Evolutionary conservation across 2,888 invertebrate genomes (phyloP).

Genomic region (Dryomyza anilis): DNA sequence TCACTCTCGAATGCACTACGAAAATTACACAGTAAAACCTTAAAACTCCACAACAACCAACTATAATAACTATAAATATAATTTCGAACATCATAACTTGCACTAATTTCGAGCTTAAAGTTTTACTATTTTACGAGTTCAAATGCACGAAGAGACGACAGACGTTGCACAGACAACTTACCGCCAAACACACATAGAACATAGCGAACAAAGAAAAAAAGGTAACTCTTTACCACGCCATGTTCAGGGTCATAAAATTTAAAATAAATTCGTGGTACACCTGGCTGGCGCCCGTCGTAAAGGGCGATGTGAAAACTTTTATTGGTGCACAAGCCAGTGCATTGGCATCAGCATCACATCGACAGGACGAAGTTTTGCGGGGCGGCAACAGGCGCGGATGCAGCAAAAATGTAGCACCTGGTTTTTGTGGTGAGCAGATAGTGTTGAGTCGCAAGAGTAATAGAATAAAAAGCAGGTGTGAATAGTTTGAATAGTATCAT

Average conservation of each 20-base stretch:
- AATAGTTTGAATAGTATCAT: too few species aligned
- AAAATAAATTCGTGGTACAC: background rate
- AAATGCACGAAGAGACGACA: background rate
- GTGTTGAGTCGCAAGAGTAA: background rate
- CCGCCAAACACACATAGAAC: background rate
- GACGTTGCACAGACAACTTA: background rate
- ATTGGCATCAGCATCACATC: background rate
- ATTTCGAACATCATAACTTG: background rate
- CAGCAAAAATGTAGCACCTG: background rate
- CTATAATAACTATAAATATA: background rate
- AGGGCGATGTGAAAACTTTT: background rate
- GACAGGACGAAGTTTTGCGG: slow-evolving; percentile 21
- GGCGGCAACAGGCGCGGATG: too few species aligned
- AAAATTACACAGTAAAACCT: background rate
- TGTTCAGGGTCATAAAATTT: slow-evolving; percentile 15
- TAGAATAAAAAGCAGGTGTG: background rate
- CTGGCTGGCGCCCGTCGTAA: background rate
- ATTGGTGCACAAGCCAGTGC: background rate
- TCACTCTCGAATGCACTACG: too few species aligned
- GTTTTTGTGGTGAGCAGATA: background rate
- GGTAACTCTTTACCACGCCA: slow-evolving; percentile 1
- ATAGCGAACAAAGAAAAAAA: background rate
- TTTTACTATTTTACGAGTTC: background rate
- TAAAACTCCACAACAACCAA: background rate
- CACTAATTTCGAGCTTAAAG: slow-evolving; percentile 19